A percentile compares a stretch with the other conserved stretches of the same genome.
These are phyloP conservation scores for Trichopria drosophilae DNA, from an alignment of 2,888 invertebrate species.

Conservation along the genomic window DNA sequence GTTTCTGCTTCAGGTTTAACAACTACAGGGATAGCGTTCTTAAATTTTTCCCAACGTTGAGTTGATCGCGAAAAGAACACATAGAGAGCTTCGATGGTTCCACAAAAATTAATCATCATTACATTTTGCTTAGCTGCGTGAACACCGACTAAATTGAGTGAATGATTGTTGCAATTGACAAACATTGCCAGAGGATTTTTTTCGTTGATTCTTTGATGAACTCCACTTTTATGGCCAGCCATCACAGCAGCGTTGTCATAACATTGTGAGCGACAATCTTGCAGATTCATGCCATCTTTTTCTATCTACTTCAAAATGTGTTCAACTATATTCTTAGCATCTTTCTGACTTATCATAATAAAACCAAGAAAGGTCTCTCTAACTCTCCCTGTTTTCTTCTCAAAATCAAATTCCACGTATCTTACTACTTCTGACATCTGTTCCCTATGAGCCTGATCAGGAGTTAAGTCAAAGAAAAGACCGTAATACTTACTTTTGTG, in stretches of 20 bases:
- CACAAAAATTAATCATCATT: constrained; percentile 31
- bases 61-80: constrained; percentile 20
- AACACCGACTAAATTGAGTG: constrained; percentile 31
- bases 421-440: constrained; percentile 17
- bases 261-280: constrained; percentile 34
- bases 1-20: too few relatives aligned
- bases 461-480: constrained; percentile 19
- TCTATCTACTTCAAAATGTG: constrained; percentile 26
- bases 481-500: constrained; percentile 11
- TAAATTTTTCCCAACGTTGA: constrained; percentile 19
- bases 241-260: constrained; percentile 35
- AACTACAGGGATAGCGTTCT: constrained; percentile 13
- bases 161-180: constrained; percentile 33
- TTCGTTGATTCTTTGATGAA: constrained; percentile 30
- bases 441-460: constrained; percentile 14
- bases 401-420: constrained; percentile 32
- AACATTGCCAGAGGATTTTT: constrained; percentile 26
- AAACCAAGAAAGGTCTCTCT: constrained; percentile 37
- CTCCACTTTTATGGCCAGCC: constrained; percentile 32
- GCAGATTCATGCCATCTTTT: constrained; percentile 15
- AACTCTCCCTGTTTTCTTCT: constrained; percentile 30
- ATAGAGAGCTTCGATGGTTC: constrained; percentile 27
- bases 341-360: constrained; percentile 34
- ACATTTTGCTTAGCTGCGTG: constrained; percentile 30
- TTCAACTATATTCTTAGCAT: constrained; percentile 30